Evolutionary conservation across 2,113 vertebrate genomes (phyloP).

Genomic region (Pseudorasbora parva): DNA sequence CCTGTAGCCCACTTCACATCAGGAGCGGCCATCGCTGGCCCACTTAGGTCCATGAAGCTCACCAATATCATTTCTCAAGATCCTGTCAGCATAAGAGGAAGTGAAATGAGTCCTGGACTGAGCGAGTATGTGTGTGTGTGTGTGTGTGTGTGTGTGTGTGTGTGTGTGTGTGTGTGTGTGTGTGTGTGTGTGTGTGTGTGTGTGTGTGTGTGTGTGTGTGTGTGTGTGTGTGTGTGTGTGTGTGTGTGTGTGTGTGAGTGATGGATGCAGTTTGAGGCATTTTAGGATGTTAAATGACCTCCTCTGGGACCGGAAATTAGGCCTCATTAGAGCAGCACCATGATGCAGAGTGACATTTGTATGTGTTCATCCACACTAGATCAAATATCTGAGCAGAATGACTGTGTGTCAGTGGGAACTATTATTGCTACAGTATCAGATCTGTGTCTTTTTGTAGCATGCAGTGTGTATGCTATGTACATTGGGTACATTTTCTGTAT

Average conservation of each 20-base stretch:
- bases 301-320: conserved; percentile 69
- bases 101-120: not conserved
- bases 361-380: conserved; percentile 31
- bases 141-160: conserved; percentile 15
- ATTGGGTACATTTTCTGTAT: conserved; percentile 3
- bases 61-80: conserved; percentile 30
- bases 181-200: conserved; percentile 20
- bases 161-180: conserved; percentile 5
- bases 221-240: conserved; percentile 5
- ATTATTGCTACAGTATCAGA: conserved; percentile 20
- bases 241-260: conserved; percentile 16
- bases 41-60: conserved; percentile 13
- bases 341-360: conserved; percentile 70
- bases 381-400: conserved; percentile 37
- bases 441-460: not conserved
- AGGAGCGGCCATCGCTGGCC: not conserved
- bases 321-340: conserved; percentile 69
- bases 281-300: conserved; percentile 72
- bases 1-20: conserved; percentile 26
- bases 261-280: conserved; percentile 48
- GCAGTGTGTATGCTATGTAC: not conserved
- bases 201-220: conserved; percentile 15
- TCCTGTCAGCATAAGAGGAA: conserved; percentile 1
- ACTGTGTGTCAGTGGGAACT: conserved; percentile 23
- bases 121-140: conserved; percentile 36